These are phyloP conservation scores for Pseudomyrmex pallidus DNA, from an alignment of 1,140 invertebrate genomes.

Conservation along the genomic window DNA sequence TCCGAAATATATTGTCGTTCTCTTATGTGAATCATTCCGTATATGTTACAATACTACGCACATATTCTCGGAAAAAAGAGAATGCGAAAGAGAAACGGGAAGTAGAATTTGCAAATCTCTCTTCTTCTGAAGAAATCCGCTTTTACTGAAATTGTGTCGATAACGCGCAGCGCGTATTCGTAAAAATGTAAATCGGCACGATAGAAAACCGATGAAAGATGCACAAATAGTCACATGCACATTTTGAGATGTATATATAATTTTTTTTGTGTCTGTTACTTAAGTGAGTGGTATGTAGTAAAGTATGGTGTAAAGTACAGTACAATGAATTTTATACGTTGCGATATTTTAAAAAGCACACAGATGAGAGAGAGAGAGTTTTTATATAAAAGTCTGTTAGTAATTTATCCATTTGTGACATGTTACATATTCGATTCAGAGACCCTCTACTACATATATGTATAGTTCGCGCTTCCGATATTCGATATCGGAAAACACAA, in stretches of 20 bases:
- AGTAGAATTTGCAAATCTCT: background rate
- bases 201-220: background rate
- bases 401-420: too few species aligned
- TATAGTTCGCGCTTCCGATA: background rate
- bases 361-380: too few species aligned
- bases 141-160: background rate
- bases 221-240: background rate
- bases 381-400: too few species aligned
- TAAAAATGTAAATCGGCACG: conserved; percentile 25
- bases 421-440: background rate
- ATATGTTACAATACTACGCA: background rate
- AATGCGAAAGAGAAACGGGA: too few species aligned
- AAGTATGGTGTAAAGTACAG: too few species aligned
- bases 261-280: background rate
- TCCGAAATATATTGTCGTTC: background rate
- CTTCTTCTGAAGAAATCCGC: background rate
- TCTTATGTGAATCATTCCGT: background rate
- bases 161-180: background rate
- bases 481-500: background rate
- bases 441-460: background rate
- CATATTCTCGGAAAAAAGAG: too few species aligned
- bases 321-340: too few species aligned
- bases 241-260: background rate
- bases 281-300: too few species aligned
- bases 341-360: too few species aligned